A percentile compares a stretch with the other conserved stretches of the same genome.
Evolutionary conservation across 2,888 invertebrate genomes (phyloP).

Genomic region (Drepana falcataria): DNA sequence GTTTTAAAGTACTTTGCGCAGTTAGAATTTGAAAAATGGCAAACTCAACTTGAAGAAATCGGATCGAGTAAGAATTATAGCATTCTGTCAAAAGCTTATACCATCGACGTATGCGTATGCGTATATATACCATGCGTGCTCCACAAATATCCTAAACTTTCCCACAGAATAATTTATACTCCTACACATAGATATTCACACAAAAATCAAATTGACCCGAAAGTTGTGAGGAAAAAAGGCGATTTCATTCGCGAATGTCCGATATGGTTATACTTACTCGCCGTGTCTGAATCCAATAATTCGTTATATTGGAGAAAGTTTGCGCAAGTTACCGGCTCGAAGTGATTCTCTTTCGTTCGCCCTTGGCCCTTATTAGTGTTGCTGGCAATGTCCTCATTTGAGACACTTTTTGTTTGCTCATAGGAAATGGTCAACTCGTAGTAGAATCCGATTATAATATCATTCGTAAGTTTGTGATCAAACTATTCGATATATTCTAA

Average conservation of each 20-base stretch:
- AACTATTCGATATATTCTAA: too few relatives aligned
- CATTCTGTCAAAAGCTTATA: too few relatives aligned
- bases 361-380: constrained; percentile 57
- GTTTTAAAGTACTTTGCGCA: too few relatives aligned
- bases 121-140: neutral
- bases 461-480: too few relatives aligned
- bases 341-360: constrained; percentile 65
- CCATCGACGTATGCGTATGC: neutral
- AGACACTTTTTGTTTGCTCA: neutral
- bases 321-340: constrained; percentile 52
- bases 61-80: too few relatives aligned
- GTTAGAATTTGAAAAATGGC: too few relatives aligned
- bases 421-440: neutral
- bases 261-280: constrained; percentile 46
- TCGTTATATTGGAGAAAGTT: constrained; percentile 71
- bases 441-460: neutral
- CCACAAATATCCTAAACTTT: neutral
- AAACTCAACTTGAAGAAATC: too few relatives aligned
- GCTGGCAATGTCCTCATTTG: constrained; percentile 37
- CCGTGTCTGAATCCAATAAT: constrained; percentile 67
- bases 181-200: constrained; percentile 9
- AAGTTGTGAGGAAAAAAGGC: constrained; percentile 32
- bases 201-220: constrained; percentile 34
- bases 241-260: constrained; percentile 52
- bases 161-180: neutral